phyloP scores from a whole-genome alignment of 1,140 invertebrate species.

The Zaprionus inermis region DNA sequence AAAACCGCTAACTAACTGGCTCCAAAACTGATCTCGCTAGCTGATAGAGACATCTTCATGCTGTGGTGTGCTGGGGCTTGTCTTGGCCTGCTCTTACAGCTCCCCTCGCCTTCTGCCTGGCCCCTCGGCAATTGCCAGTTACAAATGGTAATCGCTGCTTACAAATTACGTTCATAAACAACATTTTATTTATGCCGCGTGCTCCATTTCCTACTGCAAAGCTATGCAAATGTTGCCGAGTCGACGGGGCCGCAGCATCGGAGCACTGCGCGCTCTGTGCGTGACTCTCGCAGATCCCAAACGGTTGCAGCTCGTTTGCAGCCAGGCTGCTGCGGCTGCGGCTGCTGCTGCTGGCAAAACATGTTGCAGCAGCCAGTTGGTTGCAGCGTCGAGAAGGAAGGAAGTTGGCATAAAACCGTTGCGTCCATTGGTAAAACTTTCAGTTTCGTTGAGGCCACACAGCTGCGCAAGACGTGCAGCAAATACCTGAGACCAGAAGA shows the following conservation, averaged over 20 bases:
- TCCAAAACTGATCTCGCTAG: constrained; percentile 22
- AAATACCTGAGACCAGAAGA: background rate
- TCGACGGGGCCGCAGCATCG: constrained; percentile 9
- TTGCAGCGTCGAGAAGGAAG: constrained; percentile 43
- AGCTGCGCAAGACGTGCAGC: constrained; percentile 47
- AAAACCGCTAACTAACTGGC: constrained; percentile 9
- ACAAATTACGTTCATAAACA: constrained; percentile 70
- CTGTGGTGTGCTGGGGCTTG: background rate
- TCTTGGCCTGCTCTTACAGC: background rate
- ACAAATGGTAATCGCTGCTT: constrained; percentile 49
- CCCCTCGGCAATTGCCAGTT: constrained; percentile 5
- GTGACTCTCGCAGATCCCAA: constrained; percentile 49
- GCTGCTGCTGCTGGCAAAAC: constrained; percentile 46
- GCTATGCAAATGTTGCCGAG: constrained; percentile 58
- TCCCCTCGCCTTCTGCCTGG: background rate
- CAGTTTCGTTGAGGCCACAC: constrained; percentile 81
- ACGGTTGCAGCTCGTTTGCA: constrained; percentile 39
- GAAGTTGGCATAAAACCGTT: constrained; percentile 83
- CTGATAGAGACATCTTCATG: constrained; percentile 21
- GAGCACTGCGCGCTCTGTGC: constrained; percentile 1
- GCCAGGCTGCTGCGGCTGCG: constrained; percentile 18
- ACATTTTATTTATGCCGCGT: constrained; percentile 74
- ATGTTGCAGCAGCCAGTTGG: constrained; percentile 44
- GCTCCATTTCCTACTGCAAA: constrained; percentile 68
- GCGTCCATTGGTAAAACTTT: constrained; percentile 78